Evolutionary conservation across 37 sponge, comb jelly and placozoan genomes (phyloP).

Genomic region (Halichondria panicea): DNA sequence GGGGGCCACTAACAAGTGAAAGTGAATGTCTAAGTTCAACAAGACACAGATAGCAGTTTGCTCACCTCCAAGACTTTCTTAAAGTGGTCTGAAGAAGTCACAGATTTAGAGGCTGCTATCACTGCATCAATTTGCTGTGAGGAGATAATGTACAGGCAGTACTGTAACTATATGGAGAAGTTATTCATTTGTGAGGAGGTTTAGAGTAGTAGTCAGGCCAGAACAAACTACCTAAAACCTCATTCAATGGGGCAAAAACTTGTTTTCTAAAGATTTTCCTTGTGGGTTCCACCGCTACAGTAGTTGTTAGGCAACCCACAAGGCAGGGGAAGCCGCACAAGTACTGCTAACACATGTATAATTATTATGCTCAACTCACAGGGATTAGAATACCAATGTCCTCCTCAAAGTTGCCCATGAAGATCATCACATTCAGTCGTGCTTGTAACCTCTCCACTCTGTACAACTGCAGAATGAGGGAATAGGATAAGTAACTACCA

Average conservation of each 20-base stretch:
- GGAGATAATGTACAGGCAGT: background rate
- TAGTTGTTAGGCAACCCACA: background rate
- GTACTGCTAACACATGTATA: background rate
- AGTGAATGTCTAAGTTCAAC: no score
- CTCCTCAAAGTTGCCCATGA: slow-evolving; percentile 75
- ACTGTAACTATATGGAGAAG: background rate
- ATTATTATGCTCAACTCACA: slow-evolving; percentile 64
- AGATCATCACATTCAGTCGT: slow-evolving; percentile 67
- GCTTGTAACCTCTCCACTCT: slow-evolving; percentile 62
- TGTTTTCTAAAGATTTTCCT: background rate
- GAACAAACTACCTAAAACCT: no score
- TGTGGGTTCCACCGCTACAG: background rate
- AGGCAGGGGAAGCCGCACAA: background rate
- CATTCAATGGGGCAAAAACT: background rate
- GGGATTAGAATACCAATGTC: slow-evolving; percentile 52
- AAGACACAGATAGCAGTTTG: no score
- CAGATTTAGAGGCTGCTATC: slow-evolving; percentile 74
- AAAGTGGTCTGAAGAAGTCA: slow-evolving; percentile 33
- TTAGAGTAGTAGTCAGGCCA: no score
- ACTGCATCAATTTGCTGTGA: slow-evolving; percentile 82
- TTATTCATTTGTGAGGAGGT: no score
- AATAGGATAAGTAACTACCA: background rate
- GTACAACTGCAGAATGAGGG: slow-evolving; percentile 41
- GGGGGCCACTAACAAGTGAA: no score
- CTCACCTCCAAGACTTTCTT: slow-evolving; percentile 79